A percentile compares a stretch with the other conserved stretches of the same genome.
phyloP scores from a whole-genome alignment of 2,113 vertebrate genomes.

The Cyanoramphus novaezelandiae region DNA sequence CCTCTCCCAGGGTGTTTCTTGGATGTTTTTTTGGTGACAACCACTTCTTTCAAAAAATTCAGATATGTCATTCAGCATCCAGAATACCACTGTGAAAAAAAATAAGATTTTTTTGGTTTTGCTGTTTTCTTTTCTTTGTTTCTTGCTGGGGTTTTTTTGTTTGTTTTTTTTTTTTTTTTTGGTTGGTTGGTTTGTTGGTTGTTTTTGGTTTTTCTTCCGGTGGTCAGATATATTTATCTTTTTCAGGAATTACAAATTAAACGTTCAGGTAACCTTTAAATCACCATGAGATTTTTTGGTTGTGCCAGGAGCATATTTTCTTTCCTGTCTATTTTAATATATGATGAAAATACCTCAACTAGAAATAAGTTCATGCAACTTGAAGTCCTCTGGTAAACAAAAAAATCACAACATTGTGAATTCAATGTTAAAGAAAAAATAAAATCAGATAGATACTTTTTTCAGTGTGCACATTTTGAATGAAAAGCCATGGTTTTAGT shows the following conservation, averaged over 20 bases:
- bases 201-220: accelerated
- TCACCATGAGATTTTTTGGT: neutral
- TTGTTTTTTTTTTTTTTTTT: neutral
- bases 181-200: neutral
- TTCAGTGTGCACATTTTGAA: neutral
- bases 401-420: neutral
- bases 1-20: neutral
- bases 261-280: neutral
- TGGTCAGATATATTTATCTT: neutral
- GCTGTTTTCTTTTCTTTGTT: neutral
- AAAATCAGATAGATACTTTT: neutral
- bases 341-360: neutral
- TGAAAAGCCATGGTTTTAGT: neutral
- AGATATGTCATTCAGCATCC: neutral
- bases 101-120: neutral
- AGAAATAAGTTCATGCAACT: neutral
- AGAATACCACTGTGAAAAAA: neutral
- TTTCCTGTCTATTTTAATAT: neutral
- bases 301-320: neutral
- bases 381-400: neutral
- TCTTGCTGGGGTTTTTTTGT: neutral
- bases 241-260: neutral
- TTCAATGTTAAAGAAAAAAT: neutral
- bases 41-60: neutral
- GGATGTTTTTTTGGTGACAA: neutral